phyloP scores from a whole-genome alignment of 1,140 invertebrate genomes.

The Palaemon carinicauda region DNA sequence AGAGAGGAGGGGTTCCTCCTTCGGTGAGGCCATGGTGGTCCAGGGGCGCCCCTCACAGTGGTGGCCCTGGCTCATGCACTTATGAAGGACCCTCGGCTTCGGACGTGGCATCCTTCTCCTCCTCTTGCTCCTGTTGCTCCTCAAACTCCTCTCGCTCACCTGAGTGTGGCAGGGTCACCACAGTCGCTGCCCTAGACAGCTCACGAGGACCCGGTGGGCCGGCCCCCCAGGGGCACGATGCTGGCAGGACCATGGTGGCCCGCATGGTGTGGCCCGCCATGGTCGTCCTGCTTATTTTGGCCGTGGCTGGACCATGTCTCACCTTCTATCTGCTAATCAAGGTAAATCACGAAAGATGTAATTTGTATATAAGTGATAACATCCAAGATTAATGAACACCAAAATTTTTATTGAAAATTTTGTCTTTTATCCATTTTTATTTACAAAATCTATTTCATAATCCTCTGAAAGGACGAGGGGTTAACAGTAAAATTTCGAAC shows the following conservation, averaged over 20 bases:
- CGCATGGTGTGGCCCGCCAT: conserved; percentile 18
- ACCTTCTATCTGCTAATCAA: conserved; percentile 34
- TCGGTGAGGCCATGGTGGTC: conserved; percentile 20
- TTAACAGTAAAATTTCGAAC: no score
- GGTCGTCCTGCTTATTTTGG: conserved; percentile 21
- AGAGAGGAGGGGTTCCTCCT: background rate
- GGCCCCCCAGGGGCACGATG: conserved; percentile 23
- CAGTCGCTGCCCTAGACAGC: background rate
- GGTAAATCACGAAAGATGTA: background rate
- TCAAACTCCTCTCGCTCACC: background rate
- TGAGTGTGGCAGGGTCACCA: background rate
- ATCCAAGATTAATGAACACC: no score
- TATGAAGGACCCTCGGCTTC: conserved; percentile 16
- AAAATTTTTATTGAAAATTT: no score
- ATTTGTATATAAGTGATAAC: no score
- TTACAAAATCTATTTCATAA: no score
- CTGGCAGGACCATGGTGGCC: conserved; percentile 21
- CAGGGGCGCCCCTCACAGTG: background rate
- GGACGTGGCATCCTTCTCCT: background rate
- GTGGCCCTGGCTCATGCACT: conserved; percentile 9
- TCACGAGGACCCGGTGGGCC: conserved; percentile 11
- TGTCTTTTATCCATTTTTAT: no score
- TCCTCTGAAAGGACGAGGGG: no score
- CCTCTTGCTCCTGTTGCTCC: no score
- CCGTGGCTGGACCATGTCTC: conserved; percentile 21